Conservation (phyloP, 2,888 invertebrate species). For the Sphinx pinastri region DNA sequence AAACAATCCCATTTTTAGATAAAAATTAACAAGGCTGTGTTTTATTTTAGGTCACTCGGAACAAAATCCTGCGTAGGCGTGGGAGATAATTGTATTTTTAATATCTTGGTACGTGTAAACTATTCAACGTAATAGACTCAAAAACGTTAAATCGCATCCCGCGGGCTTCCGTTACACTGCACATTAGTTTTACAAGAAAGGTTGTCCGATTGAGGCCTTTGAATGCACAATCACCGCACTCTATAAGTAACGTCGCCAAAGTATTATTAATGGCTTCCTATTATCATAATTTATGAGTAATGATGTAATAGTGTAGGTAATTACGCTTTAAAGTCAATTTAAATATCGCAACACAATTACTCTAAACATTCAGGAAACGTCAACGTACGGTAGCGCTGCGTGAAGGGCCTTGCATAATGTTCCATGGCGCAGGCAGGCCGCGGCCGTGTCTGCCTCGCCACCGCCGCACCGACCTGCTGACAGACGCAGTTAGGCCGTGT, state of each 20-base stretch:
- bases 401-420: slow-evolving; percentile 62
- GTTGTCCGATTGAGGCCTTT: background rate
- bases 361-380: slow-evolving; percentile 67
- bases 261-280: slow-evolving; percentile 50
- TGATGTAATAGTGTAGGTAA: slow-evolving; percentile 51
- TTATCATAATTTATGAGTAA: slow-evolving; percentile 47
- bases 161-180: background rate
- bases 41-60: no score
- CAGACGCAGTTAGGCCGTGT: slow-evolving; percentile 57
- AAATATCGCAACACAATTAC: slow-evolving; percentile 64
- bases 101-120: background rate
- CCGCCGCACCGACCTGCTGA: slow-evolving; percentile 43
- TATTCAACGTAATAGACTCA: background rate
- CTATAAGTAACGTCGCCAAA: slow-evolving; percentile 31
- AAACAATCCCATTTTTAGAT: no score
- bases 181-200: slow-evolving; percentile 1
- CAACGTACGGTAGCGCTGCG: slow-evolving; percentile 54
- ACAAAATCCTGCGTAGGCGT: no score
- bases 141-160: background rate
- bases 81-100: no score
- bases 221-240: slow-evolving; percentile 32
- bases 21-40: no score
- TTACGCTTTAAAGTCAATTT: slow-evolving; percentile 56
- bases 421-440: slow-evolving; percentile 41
- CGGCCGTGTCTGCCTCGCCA: slow-evolving; percentile 33